Conservation (phyloP, 2,888 invertebrate species). For the Erpobdella octoculata region DNA sequence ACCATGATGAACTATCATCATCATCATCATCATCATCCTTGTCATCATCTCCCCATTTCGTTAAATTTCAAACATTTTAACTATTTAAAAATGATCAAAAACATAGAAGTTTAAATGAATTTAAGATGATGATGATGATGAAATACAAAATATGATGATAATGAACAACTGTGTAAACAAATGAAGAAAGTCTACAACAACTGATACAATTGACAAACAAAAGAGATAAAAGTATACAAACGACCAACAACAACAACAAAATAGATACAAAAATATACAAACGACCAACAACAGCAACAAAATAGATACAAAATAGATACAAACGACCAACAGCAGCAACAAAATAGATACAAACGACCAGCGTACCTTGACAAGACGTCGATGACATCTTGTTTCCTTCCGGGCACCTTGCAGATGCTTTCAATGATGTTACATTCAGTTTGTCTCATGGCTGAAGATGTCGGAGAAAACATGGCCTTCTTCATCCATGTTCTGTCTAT, state of each 20-base stretch:
- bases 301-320: neutral
- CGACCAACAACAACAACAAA: neutral
- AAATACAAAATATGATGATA: too few relatives aligned
- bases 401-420: slow-evolving; percentile 61
- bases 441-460: slow-evolving; percentile 77
- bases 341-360: neutral
- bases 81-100: too few relatives aligned
- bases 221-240: neutral
- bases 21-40: too few relatives aligned
- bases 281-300: neutral
- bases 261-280: neutral
- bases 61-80: neutral
- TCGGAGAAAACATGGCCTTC: slow-evolving; percentile 82
- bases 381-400: slow-evolving; percentile 66
- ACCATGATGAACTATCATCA: too few relatives aligned
- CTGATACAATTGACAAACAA: too few relatives aligned
- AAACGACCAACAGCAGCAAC: neutral
- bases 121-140: too few relatives aligned
- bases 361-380: slow-evolving; percentile 75
- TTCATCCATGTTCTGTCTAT: slow-evolving; percentile 76
- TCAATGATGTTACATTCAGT: slow-evolving; percentile 81
- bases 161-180: too few relatives aligned
- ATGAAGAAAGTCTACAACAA: too few relatives aligned
- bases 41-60: neutral
- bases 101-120: too few relatives aligned